These are phyloP conservation scores for Hydrochoerus hydrochaeris DNA, from an alignment of 2,113 vertebrate species.

Conservation along the genomic window DNA sequence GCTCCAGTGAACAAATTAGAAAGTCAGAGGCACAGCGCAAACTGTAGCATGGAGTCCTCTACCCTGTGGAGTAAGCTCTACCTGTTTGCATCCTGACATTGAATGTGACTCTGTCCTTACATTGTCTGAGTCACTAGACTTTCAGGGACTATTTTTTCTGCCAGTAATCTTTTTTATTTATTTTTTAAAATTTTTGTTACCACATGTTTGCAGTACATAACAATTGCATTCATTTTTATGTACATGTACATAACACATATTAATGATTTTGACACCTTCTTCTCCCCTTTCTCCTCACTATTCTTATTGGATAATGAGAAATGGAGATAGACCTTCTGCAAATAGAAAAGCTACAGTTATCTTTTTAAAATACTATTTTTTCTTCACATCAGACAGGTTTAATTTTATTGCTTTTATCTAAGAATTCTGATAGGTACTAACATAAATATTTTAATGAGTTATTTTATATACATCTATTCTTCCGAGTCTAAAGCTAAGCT, in stretches of 20 bases:
- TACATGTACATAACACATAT: neutral
- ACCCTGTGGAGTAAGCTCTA: neutral
- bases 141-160: neutral
- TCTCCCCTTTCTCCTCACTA: neutral
- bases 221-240: neutral
- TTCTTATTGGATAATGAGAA: too few relatives aligned
- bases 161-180: neutral
- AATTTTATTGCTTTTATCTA: too few relatives aligned
- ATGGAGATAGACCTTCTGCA: too few relatives aligned
- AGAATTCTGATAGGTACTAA: too few relatives aligned
- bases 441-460: too few relatives aligned
- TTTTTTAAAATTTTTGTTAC: neutral
- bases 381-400: too few relatives aligned
- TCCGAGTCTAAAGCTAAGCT: too few relatives aligned
- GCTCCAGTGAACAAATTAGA: neutral
- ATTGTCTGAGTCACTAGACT: neutral
- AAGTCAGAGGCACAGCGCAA: neutral
- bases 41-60: neutral
- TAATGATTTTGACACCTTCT: neutral
- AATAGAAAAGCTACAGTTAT: too few relatives aligned
- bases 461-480: too few relatives aligned
- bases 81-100: neutral
- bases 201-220: neutral
- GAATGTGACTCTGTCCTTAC: neutral
- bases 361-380: too few relatives aligned